phyloP scores from a whole-genome alignment of 1,140 invertebrate genomes.

The Camponotus vicinus region DNA sequence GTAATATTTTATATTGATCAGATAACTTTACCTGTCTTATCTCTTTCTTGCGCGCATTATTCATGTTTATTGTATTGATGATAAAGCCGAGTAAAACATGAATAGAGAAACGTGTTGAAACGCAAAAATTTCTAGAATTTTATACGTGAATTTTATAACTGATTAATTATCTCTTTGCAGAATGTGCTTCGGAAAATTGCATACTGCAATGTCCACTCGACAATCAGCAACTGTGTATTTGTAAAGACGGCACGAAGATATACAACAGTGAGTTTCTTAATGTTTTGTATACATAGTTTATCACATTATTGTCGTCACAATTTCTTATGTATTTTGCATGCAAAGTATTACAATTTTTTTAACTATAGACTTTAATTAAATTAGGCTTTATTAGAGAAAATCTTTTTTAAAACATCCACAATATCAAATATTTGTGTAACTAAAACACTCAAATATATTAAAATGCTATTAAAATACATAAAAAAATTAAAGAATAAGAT shows the following conservation, averaged over 20 bases:
- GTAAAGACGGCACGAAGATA: conserved; percentile 72
- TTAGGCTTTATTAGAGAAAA: background rate
- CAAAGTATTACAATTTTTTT: background rate
- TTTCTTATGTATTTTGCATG: background rate
- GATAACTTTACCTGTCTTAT: conserved; percentile 2
- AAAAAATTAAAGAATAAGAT: background rate
- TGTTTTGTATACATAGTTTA: background rate
- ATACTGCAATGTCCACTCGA: conserved; percentile 78
- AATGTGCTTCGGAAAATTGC: conserved; percentile 75
- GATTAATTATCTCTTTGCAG: conserved; percentile 61
- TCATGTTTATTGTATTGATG: background rate
- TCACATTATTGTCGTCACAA: background rate
- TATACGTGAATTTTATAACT: background rate
- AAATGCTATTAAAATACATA: background rate
- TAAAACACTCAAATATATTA: background rate
- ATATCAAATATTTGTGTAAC: conserved; percentile 1
- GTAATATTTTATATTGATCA: conserved; percentile 58
- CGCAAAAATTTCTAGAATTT: background rate
- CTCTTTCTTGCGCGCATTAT: conserved; percentile 8
- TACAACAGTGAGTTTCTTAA: conserved; percentile 67
- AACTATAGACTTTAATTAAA: background rate
- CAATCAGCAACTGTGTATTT: conserved; percentile 71
- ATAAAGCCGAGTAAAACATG: background rate
- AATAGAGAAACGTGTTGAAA: background rate
- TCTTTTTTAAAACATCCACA: background rate